Evolutionary conservation across 2,113 vertebrate genomes (phyloP), one percentile per base, ranked within the genome.

Genomic region (Salvelinus sp.): DNA sequence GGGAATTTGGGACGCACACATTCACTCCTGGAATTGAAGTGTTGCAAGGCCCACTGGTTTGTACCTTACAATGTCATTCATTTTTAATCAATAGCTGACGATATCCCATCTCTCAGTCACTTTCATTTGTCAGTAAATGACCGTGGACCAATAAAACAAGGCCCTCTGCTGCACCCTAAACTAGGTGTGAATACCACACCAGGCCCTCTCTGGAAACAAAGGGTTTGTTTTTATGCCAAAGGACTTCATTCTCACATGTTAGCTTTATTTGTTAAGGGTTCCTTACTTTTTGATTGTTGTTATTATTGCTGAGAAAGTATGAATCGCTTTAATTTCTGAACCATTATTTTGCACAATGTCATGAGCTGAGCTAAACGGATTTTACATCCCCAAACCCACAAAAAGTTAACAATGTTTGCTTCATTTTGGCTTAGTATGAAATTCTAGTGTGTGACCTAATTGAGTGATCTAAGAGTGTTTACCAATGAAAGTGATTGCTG

Each of bases 341-440:
- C 48, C 75, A 62, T 82, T 76, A 57, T 76, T 54, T 80, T 83
- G 83, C 79, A 87, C 82, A 62, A 77, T 50, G 25, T 33, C 77
- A 28, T n/a, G 4, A 23, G 25, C 63, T 63, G 18, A 9, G n/a
- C 60, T 22, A 63, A 63, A 54, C 14, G 2, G 6, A 63, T 63
- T 63, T 69, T 22, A 20, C 44, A 38, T 38, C 20, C 33, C 23
- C 60, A 54, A 54, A 54, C 14, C 50, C 38, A 13, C 50, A 54
- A 13, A 54, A 13, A 3, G 16, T 54, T 54, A 13, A 54, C 50
- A 54, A 44, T 0, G 9, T 16, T 54, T 54, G 50, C 14, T 54
- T 54, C 50, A 54, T 54, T 16, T 16, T 54, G 12, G 50, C 13
- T 4, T 16, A 54, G 18, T 18, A 62, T 22, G 1, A 22, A 22